Conservation (phyloP, 2,888 invertebrate species). For the Nomada ferruginata region DNA sequence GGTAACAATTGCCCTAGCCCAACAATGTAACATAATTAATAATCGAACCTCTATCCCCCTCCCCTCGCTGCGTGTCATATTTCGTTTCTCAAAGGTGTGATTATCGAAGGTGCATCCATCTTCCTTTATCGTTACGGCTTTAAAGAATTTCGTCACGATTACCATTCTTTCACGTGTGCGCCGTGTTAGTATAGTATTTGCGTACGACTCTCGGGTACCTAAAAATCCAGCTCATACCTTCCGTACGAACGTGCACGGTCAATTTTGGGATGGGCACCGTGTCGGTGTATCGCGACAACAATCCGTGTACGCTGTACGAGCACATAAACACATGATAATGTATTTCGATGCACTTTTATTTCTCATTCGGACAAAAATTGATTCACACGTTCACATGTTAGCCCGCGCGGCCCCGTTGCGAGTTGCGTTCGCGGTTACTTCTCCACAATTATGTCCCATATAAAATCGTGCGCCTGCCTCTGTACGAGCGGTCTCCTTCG, state of each 20-base stretch:
- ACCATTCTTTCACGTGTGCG: background rate
- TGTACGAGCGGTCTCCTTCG: slow-evolving; percentile 18
- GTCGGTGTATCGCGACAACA: slow-evolving; percentile 51
- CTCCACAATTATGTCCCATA: slow-evolving; percentile 40
- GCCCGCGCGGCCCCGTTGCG: slow-evolving; percentile 38
- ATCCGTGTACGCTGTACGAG: slow-evolving; percentile 52
- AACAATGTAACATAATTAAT: background rate
- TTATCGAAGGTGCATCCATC: background rate
- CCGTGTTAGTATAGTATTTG: background rate
- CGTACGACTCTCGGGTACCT: background rate
- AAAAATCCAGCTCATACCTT: slow-evolving; percentile 28
- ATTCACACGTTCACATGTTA: slow-evolving; percentile 55
- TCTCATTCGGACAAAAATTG: slow-evolving; percentile 53
- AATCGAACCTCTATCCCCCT: background rate
- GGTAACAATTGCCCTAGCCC: background rate
- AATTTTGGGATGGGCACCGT: background rate
- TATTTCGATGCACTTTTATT: slow-evolving; percentile 53
- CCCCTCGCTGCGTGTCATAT: background rate
- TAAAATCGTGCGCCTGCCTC: slow-evolving; percentile 44
- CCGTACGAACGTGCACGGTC: background rate
- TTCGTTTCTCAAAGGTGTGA: slow-evolving; percentile 4
- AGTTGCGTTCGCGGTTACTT: slow-evolving; percentile 39
- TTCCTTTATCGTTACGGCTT: background rate
- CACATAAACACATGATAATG: slow-evolving; percentile 54
- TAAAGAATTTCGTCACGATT: slow-evolving; percentile 18